phyloP scores from a whole-genome alignment of 2,797 vertebrate species.

The Aulostomus chinensis region DNA sequence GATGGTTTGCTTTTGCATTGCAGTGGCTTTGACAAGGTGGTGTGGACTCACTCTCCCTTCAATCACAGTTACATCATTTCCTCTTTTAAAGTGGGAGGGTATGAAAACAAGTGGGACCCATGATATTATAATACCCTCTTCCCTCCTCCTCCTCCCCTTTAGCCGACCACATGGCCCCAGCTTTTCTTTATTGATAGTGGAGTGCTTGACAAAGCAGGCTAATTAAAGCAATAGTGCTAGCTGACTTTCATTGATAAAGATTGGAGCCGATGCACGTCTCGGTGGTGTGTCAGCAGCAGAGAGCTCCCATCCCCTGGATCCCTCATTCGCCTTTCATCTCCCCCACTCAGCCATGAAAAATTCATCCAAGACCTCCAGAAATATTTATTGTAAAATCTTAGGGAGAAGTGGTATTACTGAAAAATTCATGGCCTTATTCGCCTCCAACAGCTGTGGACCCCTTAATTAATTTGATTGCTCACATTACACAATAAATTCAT shows the following conservation, averaged over 20 bases:
- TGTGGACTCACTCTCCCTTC: slow-evolving; percentile 32
- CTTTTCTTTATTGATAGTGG: slow-evolving; percentile 64
- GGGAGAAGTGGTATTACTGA: slow-evolving; percentile 82
- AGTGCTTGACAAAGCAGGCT: slow-evolving; percentile 74
- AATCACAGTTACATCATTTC: slow-evolving; percentile 57
- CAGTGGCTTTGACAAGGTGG: slow-evolving; percentile 12
- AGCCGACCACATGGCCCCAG: slow-evolving; percentile 31
- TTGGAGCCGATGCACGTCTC: slow-evolving; percentile 81
- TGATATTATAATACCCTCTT: too few relatives aligned
- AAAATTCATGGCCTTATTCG: slow-evolving; percentile 84
- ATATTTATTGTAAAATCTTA: slow-evolving; percentile 87
- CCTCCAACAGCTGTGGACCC: slow-evolving; percentile 93
- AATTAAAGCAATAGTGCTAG: slow-evolving; percentile 80
- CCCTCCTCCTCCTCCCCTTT: slow-evolving; percentile 33
- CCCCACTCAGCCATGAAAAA: slow-evolving; percentile 83
- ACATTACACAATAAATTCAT: slow-evolving; percentile 82
- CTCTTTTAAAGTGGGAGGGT: slow-evolving; percentile 49
- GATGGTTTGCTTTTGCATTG: slow-evolving; percentile 18
- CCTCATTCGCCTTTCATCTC: slow-evolving; percentile 81
- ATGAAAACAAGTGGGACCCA: slow-evolving; percentile 40
- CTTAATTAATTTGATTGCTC: slow-evolving; percentile 96
- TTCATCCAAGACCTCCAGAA: slow-evolving; percentile 87
- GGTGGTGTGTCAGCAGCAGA: slow-evolving; percentile 77
- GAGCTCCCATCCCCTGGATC: slow-evolving; percentile 76
- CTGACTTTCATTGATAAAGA: slow-evolving; percentile 80